Percentiles rank a stretch among this genome's conserved stretches.
These are phyloP conservation scores for Eulemur macaco DNA, from an alignment of 2,113 vertebrate species.

Conservation along the genomic window DNA sequence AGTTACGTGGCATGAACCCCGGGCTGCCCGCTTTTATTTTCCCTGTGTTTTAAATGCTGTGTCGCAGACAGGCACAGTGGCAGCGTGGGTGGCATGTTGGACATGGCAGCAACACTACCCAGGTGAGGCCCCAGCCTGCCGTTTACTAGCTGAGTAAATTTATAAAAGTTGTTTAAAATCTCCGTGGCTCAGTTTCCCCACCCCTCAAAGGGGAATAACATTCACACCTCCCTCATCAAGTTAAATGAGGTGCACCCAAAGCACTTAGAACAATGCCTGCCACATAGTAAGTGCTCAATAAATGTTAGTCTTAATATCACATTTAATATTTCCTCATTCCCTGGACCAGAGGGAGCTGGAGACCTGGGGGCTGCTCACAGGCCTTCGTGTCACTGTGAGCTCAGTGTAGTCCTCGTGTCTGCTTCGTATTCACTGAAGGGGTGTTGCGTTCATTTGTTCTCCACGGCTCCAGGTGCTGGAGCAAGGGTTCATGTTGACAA, in stretches of 20 bases:
- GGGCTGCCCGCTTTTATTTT: no score
- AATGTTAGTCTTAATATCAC: accelerated
- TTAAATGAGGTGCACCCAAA: background rate
- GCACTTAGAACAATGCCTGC: background rate
- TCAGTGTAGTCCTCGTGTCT: accelerated
- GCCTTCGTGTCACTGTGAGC: accelerated
- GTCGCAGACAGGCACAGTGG: accelerated
- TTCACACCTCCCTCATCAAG: accelerated
- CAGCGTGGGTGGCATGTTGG: accelerated
- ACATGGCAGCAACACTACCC: background rate
- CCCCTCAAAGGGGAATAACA: background rate
- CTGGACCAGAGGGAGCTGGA: background rate
- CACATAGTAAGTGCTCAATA: background rate
- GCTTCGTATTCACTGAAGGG: accelerated
- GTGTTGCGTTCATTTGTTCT: accelerated
- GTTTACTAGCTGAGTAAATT: background rate
- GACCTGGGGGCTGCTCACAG: background rate
- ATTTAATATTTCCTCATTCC: accelerated
- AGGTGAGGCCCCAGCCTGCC: background rate
- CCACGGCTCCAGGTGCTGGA: background rate
- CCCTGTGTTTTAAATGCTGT: background rate
- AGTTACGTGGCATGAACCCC: background rate
- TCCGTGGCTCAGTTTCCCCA: background rate
- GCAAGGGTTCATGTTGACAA: background rate
- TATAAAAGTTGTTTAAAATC: background rate